These are phyloP conservation scores for Plotosus lineatus DNA, from an alignment of 2,113 vertebrate species.

Conservation along the genomic window DNA sequence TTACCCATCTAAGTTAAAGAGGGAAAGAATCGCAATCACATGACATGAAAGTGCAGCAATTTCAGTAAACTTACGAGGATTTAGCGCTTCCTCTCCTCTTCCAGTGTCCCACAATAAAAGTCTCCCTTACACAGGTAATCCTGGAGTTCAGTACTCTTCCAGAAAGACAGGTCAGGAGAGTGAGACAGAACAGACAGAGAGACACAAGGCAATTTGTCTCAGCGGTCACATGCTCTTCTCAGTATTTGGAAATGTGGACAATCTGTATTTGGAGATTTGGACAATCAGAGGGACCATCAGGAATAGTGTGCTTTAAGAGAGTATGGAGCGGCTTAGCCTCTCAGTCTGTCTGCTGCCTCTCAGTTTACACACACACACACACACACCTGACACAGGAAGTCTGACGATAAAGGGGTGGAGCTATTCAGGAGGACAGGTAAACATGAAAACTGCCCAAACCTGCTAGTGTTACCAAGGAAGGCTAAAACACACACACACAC, in stretches of 20 bases:
- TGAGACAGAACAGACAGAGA: constrained; percentile 30
- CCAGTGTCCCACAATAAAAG: constrained; percentile 28
- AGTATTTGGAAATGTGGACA: background rate
- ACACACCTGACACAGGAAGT: constrained; percentile 56
- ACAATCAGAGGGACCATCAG: background rate
- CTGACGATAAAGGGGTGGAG: constrained; percentile 34
- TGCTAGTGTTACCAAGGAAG: constrained; percentile 28
- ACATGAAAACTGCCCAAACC: constrained; percentile 54
- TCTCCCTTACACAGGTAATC: constrained; percentile 70
- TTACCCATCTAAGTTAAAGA: constrained; percentile 23
- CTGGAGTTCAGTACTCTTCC: constrained; percentile 51
- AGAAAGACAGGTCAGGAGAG: constrained; percentile 24
- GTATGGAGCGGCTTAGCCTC: constrained; percentile 1
- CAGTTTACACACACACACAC: constrained; percentile 22
- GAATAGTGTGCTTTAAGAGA: background rate
- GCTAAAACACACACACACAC: constrained; percentile 26
- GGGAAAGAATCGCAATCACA: constrained; percentile 4
- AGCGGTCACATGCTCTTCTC: background rate
- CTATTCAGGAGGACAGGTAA: constrained; percentile 47
- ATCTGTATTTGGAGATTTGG: constrained; percentile 2
- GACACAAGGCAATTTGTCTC: constrained; percentile 23
- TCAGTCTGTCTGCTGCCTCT: constrained; percentile 9
- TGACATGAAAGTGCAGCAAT: background rate
- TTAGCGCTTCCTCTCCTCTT: background rate
- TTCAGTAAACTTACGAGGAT: constrained; percentile 56